Evolutionary conservation across 2,797 vertebrate genomes (phyloP).

Genomic region (Myotis daubentonii): DNA sequence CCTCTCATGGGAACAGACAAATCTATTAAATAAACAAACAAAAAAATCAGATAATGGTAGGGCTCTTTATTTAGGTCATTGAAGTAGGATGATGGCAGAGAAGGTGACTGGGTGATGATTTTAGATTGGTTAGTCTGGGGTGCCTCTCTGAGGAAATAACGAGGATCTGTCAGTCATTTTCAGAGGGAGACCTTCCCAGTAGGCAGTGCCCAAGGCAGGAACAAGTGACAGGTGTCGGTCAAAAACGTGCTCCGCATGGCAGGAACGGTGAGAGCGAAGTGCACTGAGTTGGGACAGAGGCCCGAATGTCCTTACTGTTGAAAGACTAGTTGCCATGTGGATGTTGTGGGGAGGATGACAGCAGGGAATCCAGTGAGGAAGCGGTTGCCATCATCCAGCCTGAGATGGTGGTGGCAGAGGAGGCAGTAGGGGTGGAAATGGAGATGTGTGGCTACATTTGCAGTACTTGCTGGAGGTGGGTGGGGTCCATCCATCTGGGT

Average conservation of each 20-base stretch:
- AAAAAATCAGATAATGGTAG: not conserved
- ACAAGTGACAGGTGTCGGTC: not conserved
- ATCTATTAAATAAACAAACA: not conserved
- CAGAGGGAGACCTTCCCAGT: not conserved
- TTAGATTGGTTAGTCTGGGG: not conserved
- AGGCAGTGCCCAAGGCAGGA: too few relatives aligned
- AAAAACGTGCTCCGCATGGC: not conserved
- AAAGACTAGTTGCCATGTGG: rapidly evolving
- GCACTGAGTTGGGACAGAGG: not conserved
- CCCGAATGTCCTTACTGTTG: rapidly evolving
- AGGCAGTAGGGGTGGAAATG: not conserved
- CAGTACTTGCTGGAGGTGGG: too few relatives aligned
- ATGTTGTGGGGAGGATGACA: too few relatives aligned
- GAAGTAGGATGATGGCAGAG: not conserved
- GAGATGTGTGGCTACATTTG: rapidly evolving
- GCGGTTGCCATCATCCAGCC: rapidly evolving
- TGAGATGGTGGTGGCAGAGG: rapidly evolving
- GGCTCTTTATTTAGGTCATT: not conserved
- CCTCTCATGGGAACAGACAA: not conserved
- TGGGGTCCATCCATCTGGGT: too few relatives aligned
- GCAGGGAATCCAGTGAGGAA: not conserved
- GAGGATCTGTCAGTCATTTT: not conserved
- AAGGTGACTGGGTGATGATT: not conserved
- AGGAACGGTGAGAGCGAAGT: rapidly evolving
- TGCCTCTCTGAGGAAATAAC: not conserved